Evolutionary conservation across 2,888 invertebrate species (phyloP), one percentile per base, ranked within the genome.

Genomic region (Philhelius pedissequus): DNA sequence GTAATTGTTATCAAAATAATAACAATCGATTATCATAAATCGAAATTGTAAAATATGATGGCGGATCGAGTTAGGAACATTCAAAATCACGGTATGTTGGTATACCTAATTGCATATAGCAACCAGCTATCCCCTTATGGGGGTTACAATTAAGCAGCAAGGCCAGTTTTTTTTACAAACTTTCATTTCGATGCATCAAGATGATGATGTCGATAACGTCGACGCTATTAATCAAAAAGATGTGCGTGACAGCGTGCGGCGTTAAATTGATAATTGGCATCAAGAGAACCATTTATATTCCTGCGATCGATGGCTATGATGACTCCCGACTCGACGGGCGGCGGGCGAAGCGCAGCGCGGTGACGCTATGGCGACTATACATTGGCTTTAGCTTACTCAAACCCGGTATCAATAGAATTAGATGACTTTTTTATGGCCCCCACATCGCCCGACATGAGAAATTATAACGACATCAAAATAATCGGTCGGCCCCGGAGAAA

Each of bases 191-290:
- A 81, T 70, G 50, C 50, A 70, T 81, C 64, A 75, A 40, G 70
- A 81, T 74, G 70, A 48, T 40, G 66, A 58, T 66, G 76, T 69
- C 81, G 81, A 81, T 81, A 81, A 81, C 56, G 8, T 71, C 58
- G 32, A 64, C 64, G 35, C 58, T 50, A 81, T 81, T 75, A 81
- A 76, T 81, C 64, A 81, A 70, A 76, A 66, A 69, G 75, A 75
- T 81, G 80, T 81, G 80, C 58, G 74, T 74, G 45, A 69, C 66
- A 64, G 38, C 68, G 62, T 27, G 32, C 62, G 68, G 62, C 64
- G 64, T 70, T 76, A 66, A 81, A 70, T 81, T 66, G 75, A 76
- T 81, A 81, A 81, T 81, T 76, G 81, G 45, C 70, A 56, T 58
- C 70, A 43, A 52, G 56, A 66, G 66, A 76, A 76, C 64, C 52